phyloP scores from a whole-genome alignment of 2,797 vertebrate genomes.

The Rachycentron canadum region DNA sequence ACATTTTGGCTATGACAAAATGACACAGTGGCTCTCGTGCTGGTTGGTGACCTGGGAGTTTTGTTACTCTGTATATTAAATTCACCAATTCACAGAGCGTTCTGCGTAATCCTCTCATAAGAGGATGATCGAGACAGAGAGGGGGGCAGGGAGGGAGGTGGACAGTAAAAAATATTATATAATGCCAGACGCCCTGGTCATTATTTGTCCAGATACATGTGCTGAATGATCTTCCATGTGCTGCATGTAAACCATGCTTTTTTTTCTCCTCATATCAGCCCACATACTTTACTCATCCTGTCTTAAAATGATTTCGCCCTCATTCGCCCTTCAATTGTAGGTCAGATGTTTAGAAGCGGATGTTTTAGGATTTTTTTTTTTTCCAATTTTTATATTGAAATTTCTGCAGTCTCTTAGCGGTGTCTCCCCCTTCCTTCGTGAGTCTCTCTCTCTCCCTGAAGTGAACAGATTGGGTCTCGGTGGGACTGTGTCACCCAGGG shows the following conservation, averaged over 20 bases:
- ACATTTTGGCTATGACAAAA: neutral
- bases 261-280: neutral
- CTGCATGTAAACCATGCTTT: neutral
- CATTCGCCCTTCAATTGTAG: neutral
- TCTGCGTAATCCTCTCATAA: constrained; percentile 82
- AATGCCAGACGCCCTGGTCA: constrained; percentile 63
- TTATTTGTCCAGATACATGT: constrained; percentile 41
- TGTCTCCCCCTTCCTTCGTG: constrained; percentile 36
- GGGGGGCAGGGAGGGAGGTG: constrained; percentile 48
- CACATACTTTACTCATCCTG: neutral
- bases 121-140: constrained; percentile 77
- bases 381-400: constrained; percentile 1
- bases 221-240: constrained; percentile 31
- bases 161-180: constrained; percentile 77
- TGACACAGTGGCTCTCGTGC: constrained; percentile 4
- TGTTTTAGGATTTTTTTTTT: neutral
- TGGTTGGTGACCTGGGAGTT: constrained; percentile 51
- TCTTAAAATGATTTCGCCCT: neutral
- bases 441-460: constrained; percentile 71
- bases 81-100: constrained; percentile 76
- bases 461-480: constrained; percentile 90
- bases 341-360: neutral
- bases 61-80: constrained; percentile 74
- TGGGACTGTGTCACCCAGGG: constrained; percentile 87
- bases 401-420: constrained; percentile 42